A percentile compares a stretch with the other conserved stretches of the same genome.
Conservation (phyloP, 2,797 vertebrate species). For the Selene dorsalis region DNA sequence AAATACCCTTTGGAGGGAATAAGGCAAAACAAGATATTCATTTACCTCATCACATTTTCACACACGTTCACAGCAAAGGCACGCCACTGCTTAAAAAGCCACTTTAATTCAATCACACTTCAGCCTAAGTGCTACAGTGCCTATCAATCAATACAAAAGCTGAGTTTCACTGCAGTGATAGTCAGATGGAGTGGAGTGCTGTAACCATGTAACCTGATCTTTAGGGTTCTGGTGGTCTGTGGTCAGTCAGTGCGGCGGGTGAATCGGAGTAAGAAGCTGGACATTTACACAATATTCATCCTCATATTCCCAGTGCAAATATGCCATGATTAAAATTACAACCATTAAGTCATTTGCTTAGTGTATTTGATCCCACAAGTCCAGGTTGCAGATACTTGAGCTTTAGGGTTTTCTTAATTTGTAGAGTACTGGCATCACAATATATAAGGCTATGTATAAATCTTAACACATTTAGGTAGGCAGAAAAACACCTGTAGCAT, state of each 20-base stretch:
- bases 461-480: neutral
- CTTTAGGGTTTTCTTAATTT: neutral
- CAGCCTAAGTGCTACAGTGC: conserved; percentile 67
- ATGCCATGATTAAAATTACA: neutral
- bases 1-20: conserved; percentile 20
- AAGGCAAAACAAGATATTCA: conserved; percentile 51
- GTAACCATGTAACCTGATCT: conserved; percentile 73
- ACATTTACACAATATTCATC: conserved; percentile 29
- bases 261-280: conserved; percentile 35
- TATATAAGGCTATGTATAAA: neutral
- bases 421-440: too few relatives aligned
- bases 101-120: conserved; percentile 74
- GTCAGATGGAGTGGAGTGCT: conserved; percentile 59
- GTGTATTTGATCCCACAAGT: too few relatives aligned
- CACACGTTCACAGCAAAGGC: conserved; percentile 32
- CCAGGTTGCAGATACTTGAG: neutral
- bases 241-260: conserved; percentile 44
- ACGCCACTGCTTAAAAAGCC: conserved; percentile 50
- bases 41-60: conserved; percentile 55
- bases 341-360: neutral
- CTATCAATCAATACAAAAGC: conserved; percentile 69
- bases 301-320: neutral
- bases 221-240: conserved; percentile 57
- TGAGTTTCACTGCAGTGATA: conserved; percentile 50
- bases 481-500: neutral